Base-by-base conservation (phyloP, 2,888 invertebrate genomes). In the Erpobdella octoculata region DNA sequence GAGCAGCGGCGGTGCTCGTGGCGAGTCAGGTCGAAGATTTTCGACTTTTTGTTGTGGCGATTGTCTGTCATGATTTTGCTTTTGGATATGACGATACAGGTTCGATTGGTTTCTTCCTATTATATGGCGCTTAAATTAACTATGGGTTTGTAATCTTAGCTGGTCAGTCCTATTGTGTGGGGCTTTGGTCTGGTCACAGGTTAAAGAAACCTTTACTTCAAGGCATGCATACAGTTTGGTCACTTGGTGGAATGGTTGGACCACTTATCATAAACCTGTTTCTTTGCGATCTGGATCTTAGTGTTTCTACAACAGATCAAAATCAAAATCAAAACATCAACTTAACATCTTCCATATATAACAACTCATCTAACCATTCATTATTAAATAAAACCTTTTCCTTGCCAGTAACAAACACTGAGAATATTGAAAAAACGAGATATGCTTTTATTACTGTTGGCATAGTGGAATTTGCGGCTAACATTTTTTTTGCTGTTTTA, bases 161-260 rank as follows among this genome's bases (percentile, higher is more conserved):
- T n/a, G 72, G 71, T n/a, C 74, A 74, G 70, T 58, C 70, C 0
- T 74, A 74, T 62, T 65, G 71, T 48, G n/a, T 74, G n/a, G 25
- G 53, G 6, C 37, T 74, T 6, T 73, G 73, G 74, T n/a, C 25
- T 4, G 62, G 71, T 33, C 71, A 69, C 31, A 58, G 66, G n/a
- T 36, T 65, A 4, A 41, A 66, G 64, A 69, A 71, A 4, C 53
- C 74, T 2, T 0, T 70, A 6, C 28, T 74, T 59, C 74, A 74
- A 36, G 73, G 64, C 12, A 36, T 53, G n/a, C 74, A 74, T 37
- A 62, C 61, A 15, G 9, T 73, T 21, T 74, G 73, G 73, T 73
- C 74, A 5, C 35, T 73, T 1, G 74, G 72, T 12, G 70, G 74
- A 9, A 68, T 64, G 35, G 33, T 74, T 31, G 73, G 73, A 12